Evolutionary conservation across 2,113 vertebrate genomes (phyloP).

Genomic region (Charina bottae): DNA sequence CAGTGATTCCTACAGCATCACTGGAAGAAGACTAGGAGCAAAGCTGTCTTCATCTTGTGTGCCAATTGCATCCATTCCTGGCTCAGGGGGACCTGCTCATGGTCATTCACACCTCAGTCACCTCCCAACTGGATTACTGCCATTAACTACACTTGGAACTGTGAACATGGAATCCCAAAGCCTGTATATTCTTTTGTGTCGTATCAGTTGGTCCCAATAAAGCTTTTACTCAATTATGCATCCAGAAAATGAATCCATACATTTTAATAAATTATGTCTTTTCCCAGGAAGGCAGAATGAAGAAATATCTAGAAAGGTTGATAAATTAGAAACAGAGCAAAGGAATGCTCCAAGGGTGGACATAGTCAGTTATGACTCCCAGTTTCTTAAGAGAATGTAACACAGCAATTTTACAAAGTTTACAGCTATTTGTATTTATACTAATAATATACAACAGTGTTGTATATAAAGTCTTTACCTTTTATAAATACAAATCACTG

Average conservation of each 20-base stretch:
- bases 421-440: not conserved
- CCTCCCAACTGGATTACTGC: not conserved
- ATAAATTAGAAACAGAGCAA: not conserved
- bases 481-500: not conserved
- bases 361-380: not conserved
- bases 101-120: not conserved
- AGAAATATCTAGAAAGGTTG: not conserved
- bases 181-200: not conserved
- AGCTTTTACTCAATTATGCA: not conserved
- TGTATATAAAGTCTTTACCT: not conserved
- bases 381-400: not conserved
- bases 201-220: not conserved
- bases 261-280: not conserved
- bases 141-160: not conserved
- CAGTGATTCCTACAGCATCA: not conserved
- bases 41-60: not conserved
- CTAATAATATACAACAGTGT: not conserved
- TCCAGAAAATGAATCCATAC: not conserved
- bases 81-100: no score
- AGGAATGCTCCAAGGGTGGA: not conserved
- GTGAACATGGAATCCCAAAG: not conserved
- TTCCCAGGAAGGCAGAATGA: not conserved
- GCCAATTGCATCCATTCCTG: not conserved
- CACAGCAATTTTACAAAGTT: not conserved
- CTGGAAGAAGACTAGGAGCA: not conserved